Base-by-base conservation (phyloP, 2,888 invertebrate genomes). In the Chrysodeixis includens region DNA sequence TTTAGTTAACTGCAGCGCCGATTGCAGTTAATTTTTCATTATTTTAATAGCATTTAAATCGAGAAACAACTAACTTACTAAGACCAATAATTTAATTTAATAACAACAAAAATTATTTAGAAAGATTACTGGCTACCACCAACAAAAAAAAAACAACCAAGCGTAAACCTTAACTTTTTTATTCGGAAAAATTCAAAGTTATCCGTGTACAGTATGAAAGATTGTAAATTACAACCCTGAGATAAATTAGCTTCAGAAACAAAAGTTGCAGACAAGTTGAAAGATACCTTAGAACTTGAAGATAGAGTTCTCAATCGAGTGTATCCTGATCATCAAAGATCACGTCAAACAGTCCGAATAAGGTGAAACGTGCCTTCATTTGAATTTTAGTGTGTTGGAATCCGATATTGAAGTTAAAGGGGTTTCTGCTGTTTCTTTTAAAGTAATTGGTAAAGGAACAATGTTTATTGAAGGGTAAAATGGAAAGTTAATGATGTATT, bases 221-320 rank as follows among this genome's bases (percentile, higher is more conserved):
- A 84, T 85, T 80, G 81, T 76, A 78, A 85, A 84, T 84, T 84
- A 84, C 83, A 66, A 65, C 74, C 76, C 69, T 63, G 73, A 75
- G 72, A 81, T 85, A 81, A 86, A 84, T 86, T 82, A 74, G 74
- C 78, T 81, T 70, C 73, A 62, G 63, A 81, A 79, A 74, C 75
- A 79, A 81, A 79, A 71, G 62, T 26, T n/a, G 0, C 0, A 0
- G 0, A 9, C 7, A 54, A 74, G 55, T 44, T 40, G 7, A 76
- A 78, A 54, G 26, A 0, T 40, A 76, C 71, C 65, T 59, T 81
- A 51, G 1, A 0, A 0, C 9, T 0, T 14, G 0, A 0, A 0
- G 0, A 18, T 74, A 79, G 60, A 62, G 81, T 72, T 59, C 55
- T 40, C 46, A 67, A 61, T 78, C 30, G 44, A 5, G 6, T 62